Evolutionary conservation across 23 tunicate species (phyloP), one percentile per base, ranked within the genome.

Genomic region (Halocynthia roretzi): DNA sequence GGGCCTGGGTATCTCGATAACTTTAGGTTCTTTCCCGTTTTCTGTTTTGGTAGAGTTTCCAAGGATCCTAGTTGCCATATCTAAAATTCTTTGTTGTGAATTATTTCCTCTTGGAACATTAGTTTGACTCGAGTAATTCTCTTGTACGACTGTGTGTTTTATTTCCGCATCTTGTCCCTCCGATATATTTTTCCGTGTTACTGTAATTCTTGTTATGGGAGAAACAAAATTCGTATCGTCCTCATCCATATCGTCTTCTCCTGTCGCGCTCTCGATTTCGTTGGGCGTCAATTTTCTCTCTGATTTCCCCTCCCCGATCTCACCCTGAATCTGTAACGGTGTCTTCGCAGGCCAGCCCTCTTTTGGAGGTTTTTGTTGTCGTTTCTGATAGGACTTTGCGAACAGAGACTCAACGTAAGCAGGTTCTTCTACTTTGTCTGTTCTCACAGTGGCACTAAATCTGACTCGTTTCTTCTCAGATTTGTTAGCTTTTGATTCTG

Each of bases 201-300:
- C 96, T n/a, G 86, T 82, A 9, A 89, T 82, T 75, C 86, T 89
- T 81, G 86, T 83, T 5, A 89, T 72, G 10, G 96, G 96, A 4
- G 88, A 85, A 17, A 80, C 86, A 54, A 83, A 89, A 52, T 53
- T 74, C n/a, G 40, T 58, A 8, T 70, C 64, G 15, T 80, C 80
- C 10, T 85, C 90, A 17, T 85, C 84, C 10, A n/a, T n/a, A n/a
- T 71, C 77, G 11, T 64, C 82, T 10, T 75, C 75, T 7, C 54
- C 67, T 61, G 54, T 5, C 1, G 70, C 22, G 22, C 76, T 74
- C 50, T 17, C 61, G 18, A 48, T 51, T 62, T 63, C 80, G 20
- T 10, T 52, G 14, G 86, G 63, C 8, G 79, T 67, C 7, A 73
- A 11, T 63, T 51, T 14, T 65, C 66, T 66, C 51, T 31, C 14